phyloP scores from a whole-genome alignment of 2,113 vertebrate genomes.

The Oryzias curvinotus region DNA sequence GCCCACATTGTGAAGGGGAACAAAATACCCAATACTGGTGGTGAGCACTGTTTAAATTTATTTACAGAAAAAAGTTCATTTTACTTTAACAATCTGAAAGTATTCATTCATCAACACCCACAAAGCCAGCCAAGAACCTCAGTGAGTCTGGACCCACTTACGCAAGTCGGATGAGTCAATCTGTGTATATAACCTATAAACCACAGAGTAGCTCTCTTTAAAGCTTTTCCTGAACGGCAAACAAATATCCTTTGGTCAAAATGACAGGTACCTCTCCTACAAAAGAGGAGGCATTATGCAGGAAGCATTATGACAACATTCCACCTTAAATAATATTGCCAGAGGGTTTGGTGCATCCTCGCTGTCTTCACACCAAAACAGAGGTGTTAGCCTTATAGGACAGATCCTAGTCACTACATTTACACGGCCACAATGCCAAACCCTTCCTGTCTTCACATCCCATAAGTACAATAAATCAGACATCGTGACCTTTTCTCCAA shows the following conservation, averaged over 20 bases:
- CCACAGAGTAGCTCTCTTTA: background rate
- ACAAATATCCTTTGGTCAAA: background rate
- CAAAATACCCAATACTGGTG: no score
- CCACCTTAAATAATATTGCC: background rate
- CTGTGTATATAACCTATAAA: background rate
- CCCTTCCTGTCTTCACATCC: conserved; percentile 15
- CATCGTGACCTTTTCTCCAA: background rate
- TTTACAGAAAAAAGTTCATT: background rate
- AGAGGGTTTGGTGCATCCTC: background rate
- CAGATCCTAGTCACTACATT: no score
- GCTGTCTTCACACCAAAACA: background rate
- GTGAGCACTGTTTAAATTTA: no score
- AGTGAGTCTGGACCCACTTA: background rate
- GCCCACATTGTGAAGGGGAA: background rate
- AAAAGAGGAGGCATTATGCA: background rate
- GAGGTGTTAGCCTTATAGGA: no score
- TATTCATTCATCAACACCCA: background rate
- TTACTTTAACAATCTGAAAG: background rate
- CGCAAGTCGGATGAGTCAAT: background rate
- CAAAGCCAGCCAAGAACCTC: background rate
- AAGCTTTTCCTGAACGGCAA: background rate
- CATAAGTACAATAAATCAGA: background rate
- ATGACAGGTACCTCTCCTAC: background rate
- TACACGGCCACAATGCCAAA: background rate
- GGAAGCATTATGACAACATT: background rate